These are phyloP conservation scores for Euwallacea fornicatus DNA, from an alignment of 1,140 invertebrate genomes.

Conservation along the genomic window DNA sequence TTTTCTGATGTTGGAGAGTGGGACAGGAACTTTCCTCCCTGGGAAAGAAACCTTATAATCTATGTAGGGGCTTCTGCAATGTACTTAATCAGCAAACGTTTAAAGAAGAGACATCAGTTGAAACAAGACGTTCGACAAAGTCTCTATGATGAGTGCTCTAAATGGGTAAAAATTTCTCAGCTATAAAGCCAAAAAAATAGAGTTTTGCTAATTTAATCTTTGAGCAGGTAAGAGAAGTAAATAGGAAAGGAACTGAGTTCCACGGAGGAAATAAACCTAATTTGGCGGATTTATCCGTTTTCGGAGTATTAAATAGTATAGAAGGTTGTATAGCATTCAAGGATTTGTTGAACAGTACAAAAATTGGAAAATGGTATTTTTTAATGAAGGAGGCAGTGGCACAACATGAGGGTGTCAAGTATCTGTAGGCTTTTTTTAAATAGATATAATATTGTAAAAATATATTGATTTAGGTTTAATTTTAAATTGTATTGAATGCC, in stretches of 20 bases:
- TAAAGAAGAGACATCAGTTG: slow-evolving; percentile 84
- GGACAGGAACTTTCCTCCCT: slow-evolving; percentile 83
- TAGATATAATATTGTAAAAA: too few species aligned
- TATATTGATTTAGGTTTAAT: too few species aligned
- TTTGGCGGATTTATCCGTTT: slow-evolving; percentile 91
- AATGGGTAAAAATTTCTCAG: slow-evolving; percentile 65
- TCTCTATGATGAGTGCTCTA: slow-evolving; percentile 84
- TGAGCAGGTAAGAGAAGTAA: slow-evolving; percentile 55
- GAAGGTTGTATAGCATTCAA: slow-evolving; percentile 92
- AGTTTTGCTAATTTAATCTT: background rate
- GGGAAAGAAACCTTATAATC: slow-evolving; percentile 86
- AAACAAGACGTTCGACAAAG: slow-evolving; percentile 87
- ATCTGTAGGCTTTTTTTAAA: slow-evolving; percentile 9
- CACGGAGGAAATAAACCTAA: slow-evolving; percentile 86
- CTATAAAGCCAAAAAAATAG: background rate
- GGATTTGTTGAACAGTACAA: slow-evolving; percentile 76
- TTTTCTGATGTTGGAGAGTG: slow-evolving; percentile 91
- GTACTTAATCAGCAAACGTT: slow-evolving; percentile 87
- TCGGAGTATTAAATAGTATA: slow-evolving; percentile 91
- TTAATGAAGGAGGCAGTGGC: slow-evolving; percentile 48
- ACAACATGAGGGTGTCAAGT: slow-evolving; percentile 32
- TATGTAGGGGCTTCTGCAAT: slow-evolving; percentile 92
- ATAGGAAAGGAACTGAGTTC: slow-evolving; percentile 72
- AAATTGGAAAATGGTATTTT: slow-evolving; percentile 59
- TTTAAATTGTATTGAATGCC: too few species aligned